Evolutionary conservation across 2,888 invertebrate genomes (phyloP).

Genomic region (Calameuta pallipes): DNA sequence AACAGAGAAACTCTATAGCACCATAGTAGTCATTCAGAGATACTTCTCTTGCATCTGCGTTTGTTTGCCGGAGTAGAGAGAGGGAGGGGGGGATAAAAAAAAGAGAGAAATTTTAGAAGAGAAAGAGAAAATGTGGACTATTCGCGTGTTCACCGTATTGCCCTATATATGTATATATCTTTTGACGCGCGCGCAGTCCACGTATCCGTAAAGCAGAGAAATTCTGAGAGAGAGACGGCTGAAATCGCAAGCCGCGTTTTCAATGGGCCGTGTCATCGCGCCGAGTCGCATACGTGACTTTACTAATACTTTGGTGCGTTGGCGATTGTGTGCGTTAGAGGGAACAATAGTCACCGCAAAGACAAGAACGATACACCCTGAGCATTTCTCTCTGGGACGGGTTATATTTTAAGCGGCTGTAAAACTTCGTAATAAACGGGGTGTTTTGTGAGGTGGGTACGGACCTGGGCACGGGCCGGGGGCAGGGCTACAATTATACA

Average conservation of each 20-base stretch:
- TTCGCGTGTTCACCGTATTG: neutral
- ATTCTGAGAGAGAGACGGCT: neutral
- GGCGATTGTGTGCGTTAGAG: neutral
- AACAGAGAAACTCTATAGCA: slow-evolving; percentile 53
- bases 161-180: neutral
- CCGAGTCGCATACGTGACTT: slow-evolving; percentile 28
- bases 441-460: slow-evolving; percentile 39
- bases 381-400: slow-evolving; percentile 24
- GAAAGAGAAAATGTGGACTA: slow-evolving; percentile 5
- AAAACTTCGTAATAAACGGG: slow-evolving; percentile 51
- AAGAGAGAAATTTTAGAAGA: slow-evolving; percentile 8
- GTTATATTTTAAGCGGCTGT: slow-evolving; percentile 52
- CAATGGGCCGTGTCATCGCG: slow-evolving; percentile 49
- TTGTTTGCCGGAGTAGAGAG: slow-evolving; percentile 34
- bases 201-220: slow-evolving; percentile 9
- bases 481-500: slow-evolving; percentile 56
- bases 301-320: neutral
- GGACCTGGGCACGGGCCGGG: slow-evolving; percentile 47
- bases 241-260: slow-evolving; percentile 30
- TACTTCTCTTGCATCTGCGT: slow-evolving; percentile 49
- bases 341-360: slow-evolving; percentile 20
- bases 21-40: slow-evolving; percentile 42
- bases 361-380: slow-evolving; percentile 14
- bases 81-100: neutral
- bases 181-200: neutral